Percentiles rank a stretch among this genome's conserved stretches.
Evolutionary conservation across 1,140 invertebrate species (phyloP).

Genomic region (Heterodera schachtii): DNA sequence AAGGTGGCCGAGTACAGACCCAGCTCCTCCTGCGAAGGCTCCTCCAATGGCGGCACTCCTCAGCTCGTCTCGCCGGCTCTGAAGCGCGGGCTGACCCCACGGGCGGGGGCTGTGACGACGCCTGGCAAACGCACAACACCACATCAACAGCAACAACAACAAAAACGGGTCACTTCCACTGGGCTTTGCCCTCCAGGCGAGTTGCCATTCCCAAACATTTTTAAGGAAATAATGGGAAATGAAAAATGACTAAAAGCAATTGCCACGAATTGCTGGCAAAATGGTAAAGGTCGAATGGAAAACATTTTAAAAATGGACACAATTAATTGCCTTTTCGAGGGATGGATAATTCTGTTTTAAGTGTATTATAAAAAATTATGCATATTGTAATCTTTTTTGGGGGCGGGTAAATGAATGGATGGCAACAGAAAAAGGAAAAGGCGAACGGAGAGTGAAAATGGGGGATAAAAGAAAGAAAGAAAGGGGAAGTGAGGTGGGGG

Average conservation of each 20-base stretch:
- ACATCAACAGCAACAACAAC: constrained; percentile 20
- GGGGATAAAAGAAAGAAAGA: too few relatives aligned
- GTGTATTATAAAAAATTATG: too few relatives aligned
- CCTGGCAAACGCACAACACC: constrained; percentile 38
- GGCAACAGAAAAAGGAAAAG: too few relatives aligned
- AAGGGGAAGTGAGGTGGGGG: too few relatives aligned
- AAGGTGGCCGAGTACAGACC: constrained; percentile 42
- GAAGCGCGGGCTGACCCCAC: constrained; percentile 45
- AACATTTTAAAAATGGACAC: too few relatives aligned
- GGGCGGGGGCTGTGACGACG: constrained; percentile 19
- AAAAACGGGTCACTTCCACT: constrained; percentile 42
- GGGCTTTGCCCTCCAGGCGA: constrained; percentile 20
- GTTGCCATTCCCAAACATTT: background rate
- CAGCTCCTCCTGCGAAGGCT: constrained; percentile 44
- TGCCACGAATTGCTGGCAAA: too few relatives aligned
- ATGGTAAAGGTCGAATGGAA: too few relatives aligned
- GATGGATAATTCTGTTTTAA: too few relatives aligned
- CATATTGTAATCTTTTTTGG: too few relatives aligned
- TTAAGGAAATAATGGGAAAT: background rate
- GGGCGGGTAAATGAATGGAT: too few relatives aligned
- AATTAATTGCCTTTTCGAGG: too few relatives aligned
- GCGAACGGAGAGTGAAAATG: too few relatives aligned
- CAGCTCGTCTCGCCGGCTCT: constrained; percentile 48
- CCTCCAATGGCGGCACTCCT: constrained; percentile 45
- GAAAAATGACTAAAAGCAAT: background rate